Percentiles rank a stretch among this genome's conserved stretches.
These are phyloP conservation scores for Chrysoperla carnea DNA, from an alignment of 1,140 invertebrate genomes.

Conservation along the genomic window DNA sequence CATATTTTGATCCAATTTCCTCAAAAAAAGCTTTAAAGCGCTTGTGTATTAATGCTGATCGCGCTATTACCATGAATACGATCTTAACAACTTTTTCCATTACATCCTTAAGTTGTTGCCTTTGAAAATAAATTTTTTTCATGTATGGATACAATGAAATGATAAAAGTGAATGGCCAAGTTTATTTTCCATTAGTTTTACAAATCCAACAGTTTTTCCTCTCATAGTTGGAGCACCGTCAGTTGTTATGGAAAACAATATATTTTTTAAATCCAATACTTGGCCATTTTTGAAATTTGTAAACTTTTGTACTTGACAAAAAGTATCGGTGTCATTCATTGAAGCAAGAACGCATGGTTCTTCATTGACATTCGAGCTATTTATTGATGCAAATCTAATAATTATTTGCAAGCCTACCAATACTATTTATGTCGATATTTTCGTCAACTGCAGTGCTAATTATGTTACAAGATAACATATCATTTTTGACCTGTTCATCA, in stretches of 20 bases:
- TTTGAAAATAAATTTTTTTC: conserved; percentile 4
- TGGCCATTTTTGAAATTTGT: conserved; percentile 6
- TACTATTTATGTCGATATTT: no score
- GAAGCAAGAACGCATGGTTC: no score
- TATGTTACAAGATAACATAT: no score
- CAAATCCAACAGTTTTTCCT: conserved; percentile 7
- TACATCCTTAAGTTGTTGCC: conserved; percentile 3
- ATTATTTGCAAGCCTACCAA: no score
- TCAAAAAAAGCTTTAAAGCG: background rate
- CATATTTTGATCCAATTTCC: conserved; percentile 3
- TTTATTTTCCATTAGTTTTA: conserved; percentile 3
- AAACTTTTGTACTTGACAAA: conserved; percentile 5
- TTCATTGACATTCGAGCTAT: no score
- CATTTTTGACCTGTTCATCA: no score
- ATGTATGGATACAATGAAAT: conserved; percentile 6
- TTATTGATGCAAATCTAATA: no score
- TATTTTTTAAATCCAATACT: conserved; percentile 6
- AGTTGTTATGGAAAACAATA: conserved; percentile 8
- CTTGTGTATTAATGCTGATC: conserved; percentile 6
- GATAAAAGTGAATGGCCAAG: conserved; percentile 5
- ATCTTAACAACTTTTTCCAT: conserved; percentile 4
- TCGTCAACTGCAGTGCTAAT: no score
- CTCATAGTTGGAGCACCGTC: conserved; percentile 7
- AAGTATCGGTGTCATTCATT: background rate
- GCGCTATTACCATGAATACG: conserved; percentile 2